phyloP scores from a whole-genome alignment of 1,140 invertebrate species.

The Diabrotica virgifera region DNA sequence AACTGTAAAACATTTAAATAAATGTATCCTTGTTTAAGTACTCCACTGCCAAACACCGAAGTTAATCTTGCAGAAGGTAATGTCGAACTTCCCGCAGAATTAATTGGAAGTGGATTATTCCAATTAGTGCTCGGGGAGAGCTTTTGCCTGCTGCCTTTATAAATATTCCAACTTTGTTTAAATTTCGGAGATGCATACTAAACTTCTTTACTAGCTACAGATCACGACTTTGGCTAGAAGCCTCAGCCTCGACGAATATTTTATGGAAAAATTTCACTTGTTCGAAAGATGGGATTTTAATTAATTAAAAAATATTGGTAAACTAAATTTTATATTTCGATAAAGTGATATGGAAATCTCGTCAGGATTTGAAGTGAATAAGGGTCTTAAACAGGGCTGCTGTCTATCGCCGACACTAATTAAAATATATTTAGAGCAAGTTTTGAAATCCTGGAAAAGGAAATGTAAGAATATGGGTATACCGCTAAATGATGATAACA shows the following conservation, averaged over 20 bases:
- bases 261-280: constrained; percentile 11
- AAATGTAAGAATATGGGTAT: too few relatives aligned
- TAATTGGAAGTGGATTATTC: constrained; percentile 48
- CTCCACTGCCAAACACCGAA: constrained; percentile 13
- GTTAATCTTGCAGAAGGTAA: constrained; percentile 42
- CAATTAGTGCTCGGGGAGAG: constrained; percentile 44
- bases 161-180: constrained; percentile 46
- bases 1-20: too few relatives aligned
- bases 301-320: too few relatives aligned
- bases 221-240: constrained; percentile 26
- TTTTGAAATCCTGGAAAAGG: too few relatives aligned
- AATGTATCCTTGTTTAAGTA: background rate
- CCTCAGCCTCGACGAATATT: constrained; percentile 21
- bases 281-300: background rate
- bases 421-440: too few relatives aligned
- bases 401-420: too few relatives aligned
- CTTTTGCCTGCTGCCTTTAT: constrained; percentile 39
- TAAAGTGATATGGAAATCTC: too few relatives aligned
- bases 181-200: constrained; percentile 41
- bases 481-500: too few relatives aligned
- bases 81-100: constrained; percentile 43
- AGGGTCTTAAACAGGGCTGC: too few relatives aligned
- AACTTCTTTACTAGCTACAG: constrained; percentile 29
- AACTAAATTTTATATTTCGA: too few relatives aligned
- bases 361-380: too few relatives aligned